Conservation (phyloP, 1,140 invertebrate species). For the Parapsyche elsis region DNA sequence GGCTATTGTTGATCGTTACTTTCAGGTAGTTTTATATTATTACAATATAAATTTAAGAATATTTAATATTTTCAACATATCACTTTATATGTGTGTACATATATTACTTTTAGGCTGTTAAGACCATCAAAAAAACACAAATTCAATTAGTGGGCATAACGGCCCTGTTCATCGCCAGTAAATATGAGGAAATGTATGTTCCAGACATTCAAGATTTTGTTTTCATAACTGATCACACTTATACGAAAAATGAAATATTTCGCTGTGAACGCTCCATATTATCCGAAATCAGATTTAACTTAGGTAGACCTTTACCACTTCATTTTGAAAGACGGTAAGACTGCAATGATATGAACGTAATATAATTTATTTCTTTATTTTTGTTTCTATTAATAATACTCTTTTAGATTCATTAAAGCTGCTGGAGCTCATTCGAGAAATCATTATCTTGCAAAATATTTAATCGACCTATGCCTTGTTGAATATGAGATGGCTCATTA, state of each 20-base stretch:
- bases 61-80: too few species aligned
- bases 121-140: slow-evolving; percentile 72
- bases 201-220: slow-evolving; percentile 92
- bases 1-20: slow-evolving; percentile 89
- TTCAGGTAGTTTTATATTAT: slow-evolving; percentile 74
- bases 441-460: slow-evolving; percentile 92
- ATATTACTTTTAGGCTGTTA: slow-evolving; percentile 62
- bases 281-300: slow-evolving; percentile 78
- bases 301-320: slow-evolving; percentile 86
- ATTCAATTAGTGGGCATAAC: slow-evolving; percentile 93
- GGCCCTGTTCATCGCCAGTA: slow-evolving; percentile 91
- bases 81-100: background rate
- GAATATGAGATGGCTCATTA: slow-evolving; percentile 86
- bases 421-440: slow-evolving; percentile 73
- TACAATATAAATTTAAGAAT: background rate
- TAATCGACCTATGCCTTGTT: slow-evolving; percentile 87
- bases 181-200: slow-evolving; percentile 95
- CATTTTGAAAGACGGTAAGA: slow-evolving; percentile 86
- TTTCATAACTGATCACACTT: slow-evolving; percentile 92
- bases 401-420: slow-evolving; percentile 72
- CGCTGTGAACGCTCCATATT: slow-evolving; percentile 88
- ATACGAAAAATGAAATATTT: slow-evolving; percentile 81
- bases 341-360: background rate
- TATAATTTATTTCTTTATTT: background rate
- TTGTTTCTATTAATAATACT: slow-evolving; percentile 45